Evolutionary conservation across 2,113 vertebrate genomes (phyloP).

Genomic region (Dendropsophus ebraccatus): DNA sequence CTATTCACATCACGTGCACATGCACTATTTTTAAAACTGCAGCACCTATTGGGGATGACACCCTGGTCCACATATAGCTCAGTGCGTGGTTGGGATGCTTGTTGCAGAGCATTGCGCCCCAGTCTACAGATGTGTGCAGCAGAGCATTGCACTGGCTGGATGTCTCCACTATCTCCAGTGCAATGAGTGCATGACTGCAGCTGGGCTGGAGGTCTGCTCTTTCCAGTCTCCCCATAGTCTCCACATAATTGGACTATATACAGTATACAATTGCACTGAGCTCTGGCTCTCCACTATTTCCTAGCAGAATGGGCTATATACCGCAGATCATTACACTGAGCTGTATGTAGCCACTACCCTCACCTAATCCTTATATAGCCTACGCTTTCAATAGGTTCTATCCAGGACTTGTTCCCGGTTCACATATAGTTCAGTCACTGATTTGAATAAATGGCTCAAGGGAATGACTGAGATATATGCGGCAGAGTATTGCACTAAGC

Average conservation of each 20-base stretch:
- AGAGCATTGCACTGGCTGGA: neutral
- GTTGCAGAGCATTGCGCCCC: neutral
- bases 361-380: too few relatives aligned
- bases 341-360: too few relatives aligned
- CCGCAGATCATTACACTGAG: too few relatives aligned
- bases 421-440: neutral
- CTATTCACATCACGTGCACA: constrained; percentile 73
- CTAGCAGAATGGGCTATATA: too few relatives aligned
- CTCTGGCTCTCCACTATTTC: too few relatives aligned
- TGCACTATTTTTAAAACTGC: constrained; percentile 77
- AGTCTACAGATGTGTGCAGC: neutral
- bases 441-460: neutral
- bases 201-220: too few relatives aligned
- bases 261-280: neutral
- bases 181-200: neutral
- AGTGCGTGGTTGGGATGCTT: neutral
- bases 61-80: constrained; percentile 4
- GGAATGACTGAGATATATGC: neutral
- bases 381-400: too few relatives aligned
- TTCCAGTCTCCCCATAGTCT: too few relatives aligned
- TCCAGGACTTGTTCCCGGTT: neutral
- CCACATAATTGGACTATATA: too few relatives aligned
- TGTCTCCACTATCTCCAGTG: neutral
- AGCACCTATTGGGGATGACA: constrained; percentile 63
- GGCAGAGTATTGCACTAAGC: constrained; percentile 47